Evolutionary conservation across 1,140 invertebrate species (phyloP), one percentile per base, ranked within the genome.

Genomic region (Musca domestica): DNA sequence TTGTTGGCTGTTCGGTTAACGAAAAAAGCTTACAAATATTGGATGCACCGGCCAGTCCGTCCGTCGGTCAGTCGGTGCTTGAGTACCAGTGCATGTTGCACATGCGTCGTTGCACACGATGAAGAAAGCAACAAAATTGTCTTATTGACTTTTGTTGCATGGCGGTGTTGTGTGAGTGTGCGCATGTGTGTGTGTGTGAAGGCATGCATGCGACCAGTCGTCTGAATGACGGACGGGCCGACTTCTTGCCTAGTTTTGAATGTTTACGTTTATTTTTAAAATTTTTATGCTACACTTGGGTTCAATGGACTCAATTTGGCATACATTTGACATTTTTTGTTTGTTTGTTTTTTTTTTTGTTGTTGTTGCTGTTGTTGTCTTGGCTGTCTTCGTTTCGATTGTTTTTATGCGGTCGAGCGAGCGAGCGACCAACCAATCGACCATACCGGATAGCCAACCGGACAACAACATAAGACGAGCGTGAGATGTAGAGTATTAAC

Each of bases 291-390:
- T 48, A 49, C 63, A 64, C 41, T n/a, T 30, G 54, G 73, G 72
- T 75, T 73, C 74, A 75, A 73, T 75, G 73, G 70, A 73, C 74
- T 73, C 70, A 70, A 72, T 75, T 72, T 75, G 74, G 72, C 74
- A 75, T 75, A 75, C 72, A 75, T 76, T 73, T 73, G 67, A 70
- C 69, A 71, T 74, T 71, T 68, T 70, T 64, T 73, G 54, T 74
- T 71, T 48, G 46, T 64, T 49, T 63, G 15, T 34, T 63, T 63
- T 20, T 9, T 64, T 49, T 48, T 58, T 34, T n/a, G 51, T 22
- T 54, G 51, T 54, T 23, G 58, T 63, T 63, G n/a, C 27, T 63
- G n/a, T 63, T 34, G 22, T 7, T 25, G 22, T 46, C 15, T 46
- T 46, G 1, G 10, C 41, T 12, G 2, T 51, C 17, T 19, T 19